phyloP scores from a whole-genome alignment of 2,888 invertebrate species.

The Sacculina carcini region DNA sequence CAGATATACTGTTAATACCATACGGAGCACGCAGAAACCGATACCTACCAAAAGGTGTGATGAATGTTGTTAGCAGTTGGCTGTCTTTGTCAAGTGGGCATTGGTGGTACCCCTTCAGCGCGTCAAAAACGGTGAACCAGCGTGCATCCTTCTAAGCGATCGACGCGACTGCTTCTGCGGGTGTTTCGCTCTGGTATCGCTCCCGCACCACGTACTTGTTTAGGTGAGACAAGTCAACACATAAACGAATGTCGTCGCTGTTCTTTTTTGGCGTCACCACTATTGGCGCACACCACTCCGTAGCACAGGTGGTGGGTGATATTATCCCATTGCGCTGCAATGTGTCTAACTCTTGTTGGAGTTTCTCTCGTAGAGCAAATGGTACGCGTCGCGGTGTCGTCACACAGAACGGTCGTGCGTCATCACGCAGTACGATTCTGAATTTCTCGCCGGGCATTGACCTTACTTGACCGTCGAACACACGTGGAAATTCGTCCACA shows the following conservation, averaged over 20 bases:
- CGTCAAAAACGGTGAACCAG: slow-evolving; percentile 5
- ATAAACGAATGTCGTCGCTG: slow-evolving; percentile 5
- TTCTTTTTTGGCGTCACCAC: slow-evolving; percentile 6
- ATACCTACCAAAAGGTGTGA: slow-evolving; percentile 8
- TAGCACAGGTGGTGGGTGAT: slow-evolving; percentile 1
- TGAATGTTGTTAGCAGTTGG: slow-evolving; percentile 4
- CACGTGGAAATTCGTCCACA: neutral
- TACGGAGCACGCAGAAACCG: slow-evolving; percentile 2
- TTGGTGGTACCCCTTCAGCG: slow-evolving; percentile 5
- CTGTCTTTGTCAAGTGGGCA: neutral
- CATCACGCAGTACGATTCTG: neutral
- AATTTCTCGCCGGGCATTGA: neutral
- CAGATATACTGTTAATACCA: neutral
- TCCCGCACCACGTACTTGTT: slow-evolving; percentile 3
- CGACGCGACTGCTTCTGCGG: neutral
- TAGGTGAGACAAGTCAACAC: slow-evolving; percentile 6
- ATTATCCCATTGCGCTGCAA: neutral
- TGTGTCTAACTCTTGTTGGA: neutral
- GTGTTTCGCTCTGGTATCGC: neutral
- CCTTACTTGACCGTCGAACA: neutral
- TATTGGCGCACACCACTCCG: slow-evolving; percentile 9
- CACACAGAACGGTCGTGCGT: neutral
- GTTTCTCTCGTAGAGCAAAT: neutral
- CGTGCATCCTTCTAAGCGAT: neutral
- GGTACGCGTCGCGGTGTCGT: neutral